These are phyloP conservation scores for Hyles vespertilio DNA, from an alignment of 1,140 invertebrate genomes.

Conservation along the genomic window DNA sequence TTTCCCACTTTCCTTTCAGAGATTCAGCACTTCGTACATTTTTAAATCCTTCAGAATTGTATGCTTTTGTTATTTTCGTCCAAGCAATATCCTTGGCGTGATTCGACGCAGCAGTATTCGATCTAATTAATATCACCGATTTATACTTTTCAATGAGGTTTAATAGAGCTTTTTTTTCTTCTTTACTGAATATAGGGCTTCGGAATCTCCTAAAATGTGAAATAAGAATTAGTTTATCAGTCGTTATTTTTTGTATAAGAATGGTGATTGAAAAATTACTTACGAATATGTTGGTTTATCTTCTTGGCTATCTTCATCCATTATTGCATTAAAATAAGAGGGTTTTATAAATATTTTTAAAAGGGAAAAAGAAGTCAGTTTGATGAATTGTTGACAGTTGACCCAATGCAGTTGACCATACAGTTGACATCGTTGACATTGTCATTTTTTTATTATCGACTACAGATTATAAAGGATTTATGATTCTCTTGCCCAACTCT, in stretches of 20 bases:
- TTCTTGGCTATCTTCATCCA: constrained; percentile 15
- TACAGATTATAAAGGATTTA: too few relatives aligned
- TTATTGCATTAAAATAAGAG: background rate
- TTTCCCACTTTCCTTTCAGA: constrained; percentile 64
- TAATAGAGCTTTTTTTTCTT: constrained; percentile 47
- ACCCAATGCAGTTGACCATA: too few relatives aligned
- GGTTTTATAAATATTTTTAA: too few relatives aligned
- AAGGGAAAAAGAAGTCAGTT: too few relatives aligned
- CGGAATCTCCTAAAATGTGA: constrained; percentile 30
- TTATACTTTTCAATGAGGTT: constrained; percentile 52
- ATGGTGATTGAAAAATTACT: constrained; percentile 1
- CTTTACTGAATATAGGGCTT: constrained; percentile 41
- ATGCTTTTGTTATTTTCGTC: constrained; percentile 48
- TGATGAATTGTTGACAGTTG: too few relatives aligned
- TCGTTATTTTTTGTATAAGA: background rate
- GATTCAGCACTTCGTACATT: constrained; percentile 37
- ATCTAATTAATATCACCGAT: constrained; percentile 50
- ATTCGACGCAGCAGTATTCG: constrained; percentile 32
- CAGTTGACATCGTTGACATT: too few relatives aligned
- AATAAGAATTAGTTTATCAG: background rate
- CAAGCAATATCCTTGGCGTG: constrained; percentile 52
- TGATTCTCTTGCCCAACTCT: too few relatives aligned
- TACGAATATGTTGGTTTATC: constrained; percentile 8
- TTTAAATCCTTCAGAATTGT: constrained; percentile 45
- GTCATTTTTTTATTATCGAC: too few relatives aligned